These are phyloP conservation scores for Andrena fulva DNA, from an alignment of 2,888 invertebrate species.

Conservation along the genomic window DNA sequence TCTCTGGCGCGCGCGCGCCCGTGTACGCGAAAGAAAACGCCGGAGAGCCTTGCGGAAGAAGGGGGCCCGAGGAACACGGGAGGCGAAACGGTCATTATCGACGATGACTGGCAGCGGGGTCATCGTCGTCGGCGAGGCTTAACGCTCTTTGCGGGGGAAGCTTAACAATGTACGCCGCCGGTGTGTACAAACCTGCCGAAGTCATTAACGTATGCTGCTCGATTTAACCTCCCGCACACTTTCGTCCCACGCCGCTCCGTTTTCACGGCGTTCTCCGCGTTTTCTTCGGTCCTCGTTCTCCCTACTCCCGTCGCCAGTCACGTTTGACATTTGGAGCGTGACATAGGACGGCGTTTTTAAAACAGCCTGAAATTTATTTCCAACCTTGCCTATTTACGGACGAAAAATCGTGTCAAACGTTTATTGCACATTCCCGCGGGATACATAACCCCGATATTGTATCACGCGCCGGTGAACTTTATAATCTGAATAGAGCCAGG, in stretches of 20 bases:
- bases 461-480: constrained; percentile 3
- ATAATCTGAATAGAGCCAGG: neutral
- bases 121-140: constrained; percentile 76
- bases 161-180: constrained; percentile 58
- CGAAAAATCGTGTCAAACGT: neutral
- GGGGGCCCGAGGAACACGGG: constrained; percentile 11
- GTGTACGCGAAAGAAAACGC: constrained; percentile 43
- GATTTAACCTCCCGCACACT: constrained; percentile 47
- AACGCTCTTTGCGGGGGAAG: constrained; percentile 70
- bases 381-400: too few species aligned
- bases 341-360: neutral
- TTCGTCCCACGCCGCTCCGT: constrained; percentile 5
- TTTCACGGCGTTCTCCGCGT: neutral
- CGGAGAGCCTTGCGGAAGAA: constrained; percentile 18
- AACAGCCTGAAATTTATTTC: neutral
- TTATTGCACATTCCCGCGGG: neutral
- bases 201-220: constrained; percentile 73
- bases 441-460: neutral
- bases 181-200: constrained; percentile 74
- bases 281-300: neutral
- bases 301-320: neutral
- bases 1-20: constrained; percentile 13
- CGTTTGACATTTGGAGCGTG: neutral
- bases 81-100: constrained; percentile 78
- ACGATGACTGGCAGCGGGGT: constrained; percentile 80